Base-by-base conservation (phyloP, 2,113 vertebrate species). In the Vimba vimba region DNA sequence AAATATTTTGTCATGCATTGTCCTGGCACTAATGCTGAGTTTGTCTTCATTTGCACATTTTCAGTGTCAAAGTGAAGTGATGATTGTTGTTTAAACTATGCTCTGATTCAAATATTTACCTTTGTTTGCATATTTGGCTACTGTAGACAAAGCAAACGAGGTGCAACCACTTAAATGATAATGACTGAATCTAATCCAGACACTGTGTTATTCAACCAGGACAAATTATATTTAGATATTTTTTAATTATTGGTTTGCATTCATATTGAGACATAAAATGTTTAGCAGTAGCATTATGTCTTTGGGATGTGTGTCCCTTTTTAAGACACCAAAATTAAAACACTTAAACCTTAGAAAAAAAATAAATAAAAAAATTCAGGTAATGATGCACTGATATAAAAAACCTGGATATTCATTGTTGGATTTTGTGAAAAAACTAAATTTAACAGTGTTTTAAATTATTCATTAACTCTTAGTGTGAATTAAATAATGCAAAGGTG, bases 111-210 rank as follows among this genome's bases (percentile, higher is more conserved):
- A 64, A 79, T 71, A 68, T 88, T 80, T 80, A 86, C 25, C 17
- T 88, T 88, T 85, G n/a, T 87, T 87, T 89, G 86, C 66, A 85
- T n/a, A 25, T 74, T 75, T 87, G 86, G 88, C 86, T 89, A 85
- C 87, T 86, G 78, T 81, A 81, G 85, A 89, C 81, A 87, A 84
- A 85, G 91, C 87, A 87, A 77, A 60, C 85, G 83, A 90, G 60
- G 86, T 90, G 86, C 79, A 86, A 91, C 86, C 90, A 92, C 93
- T 93, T 92, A 92, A 92, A 93, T 92, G 89, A 89, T 89, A 91
- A 84, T 79, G 68, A 71, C 68, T 12, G 87, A 55, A 76, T 79
- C 52, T 76, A 78, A 68, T 19, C 79, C 62, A 82, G 79, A 69
- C 23, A 82, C 66, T 64, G 30, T 87, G 71, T 74, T 82, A 23